Conservation (phyloP, 2,888 invertebrate species). For the Alsophila aescularia region DNA sequence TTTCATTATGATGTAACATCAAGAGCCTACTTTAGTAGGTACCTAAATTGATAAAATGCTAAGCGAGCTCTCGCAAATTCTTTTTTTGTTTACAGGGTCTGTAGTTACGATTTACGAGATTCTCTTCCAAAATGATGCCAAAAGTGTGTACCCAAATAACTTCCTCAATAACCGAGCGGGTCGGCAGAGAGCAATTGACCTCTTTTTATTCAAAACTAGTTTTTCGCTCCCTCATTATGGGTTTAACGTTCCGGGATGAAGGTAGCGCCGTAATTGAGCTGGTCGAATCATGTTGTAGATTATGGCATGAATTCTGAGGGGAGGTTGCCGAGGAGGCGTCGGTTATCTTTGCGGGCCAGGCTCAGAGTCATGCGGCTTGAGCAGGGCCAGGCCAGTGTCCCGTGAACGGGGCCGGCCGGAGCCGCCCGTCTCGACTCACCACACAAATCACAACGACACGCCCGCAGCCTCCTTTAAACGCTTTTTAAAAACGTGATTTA, state of each 20-base stretch:
- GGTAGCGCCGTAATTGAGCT: slow-evolving; percentile 37
- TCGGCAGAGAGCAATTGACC: slow-evolving; percentile 34
- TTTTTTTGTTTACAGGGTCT: slow-evolving; percentile 15
- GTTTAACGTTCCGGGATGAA: slow-evolving; percentile 30
- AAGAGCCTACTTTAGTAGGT: background rate
- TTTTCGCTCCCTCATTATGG: slow-evolving; percentile 35
- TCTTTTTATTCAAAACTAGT: slow-evolving; percentile 38
- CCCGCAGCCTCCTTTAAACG: slow-evolving; percentile 64
- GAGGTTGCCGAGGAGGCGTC: slow-evolving; percentile 21
- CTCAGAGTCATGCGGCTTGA: slow-evolving; percentile 38
- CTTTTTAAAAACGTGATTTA: slow-evolving; percentile 72
- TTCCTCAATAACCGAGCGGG: slow-evolving; percentile 24
- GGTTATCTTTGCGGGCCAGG: slow-evolving; percentile 62
- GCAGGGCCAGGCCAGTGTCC: slow-evolving; percentile 12
- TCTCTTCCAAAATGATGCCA: slow-evolving; percentile 15
- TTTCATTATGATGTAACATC: background rate
- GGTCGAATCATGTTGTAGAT: slow-evolving; percentile 21
- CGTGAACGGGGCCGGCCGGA: slow-evolving; percentile 29
- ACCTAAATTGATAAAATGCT: slow-evolving; percentile 2
- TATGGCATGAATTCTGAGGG: slow-evolving; percentile 5
- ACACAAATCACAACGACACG: slow-evolving; percentile 63
- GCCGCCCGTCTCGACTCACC: slow-evolving; percentile 48
- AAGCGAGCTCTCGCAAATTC: slow-evolving; percentile 9
- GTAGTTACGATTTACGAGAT: slow-evolving; percentile 15
- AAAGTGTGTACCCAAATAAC: slow-evolving; percentile 23